These are phyloP conservation scores for Tapirus terrestris DNA, from an alignment of 2,113 vertebrate species.

Conservation along the genomic window DNA sequence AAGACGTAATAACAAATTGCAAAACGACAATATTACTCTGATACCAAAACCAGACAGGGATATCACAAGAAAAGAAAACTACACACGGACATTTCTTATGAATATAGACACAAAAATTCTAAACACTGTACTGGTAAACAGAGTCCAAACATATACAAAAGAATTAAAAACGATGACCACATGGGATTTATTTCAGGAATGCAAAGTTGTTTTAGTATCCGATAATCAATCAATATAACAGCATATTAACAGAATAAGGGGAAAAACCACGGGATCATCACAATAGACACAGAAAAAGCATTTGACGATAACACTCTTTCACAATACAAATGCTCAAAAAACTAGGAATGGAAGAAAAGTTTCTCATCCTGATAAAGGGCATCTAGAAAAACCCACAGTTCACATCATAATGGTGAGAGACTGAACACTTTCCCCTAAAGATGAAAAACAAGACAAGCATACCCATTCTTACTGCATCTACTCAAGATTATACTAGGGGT, in stretches of 20 bases:
- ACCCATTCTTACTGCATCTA: not conserved
- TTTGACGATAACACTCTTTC: not conserved
- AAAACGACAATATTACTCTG: not conserved
- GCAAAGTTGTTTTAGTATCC: no score
- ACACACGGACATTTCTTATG: no score
- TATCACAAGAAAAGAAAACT: no score
- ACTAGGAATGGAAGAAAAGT: not conserved
- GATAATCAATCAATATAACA: no score
- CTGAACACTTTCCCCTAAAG: not conserved
- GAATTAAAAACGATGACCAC: not conserved
- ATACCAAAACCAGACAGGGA: not conserved
- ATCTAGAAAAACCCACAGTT: not conserved
- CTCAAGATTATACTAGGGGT: not conserved
- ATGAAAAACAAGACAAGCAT: not conserved
- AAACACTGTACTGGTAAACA: no score
- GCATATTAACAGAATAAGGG: no score
- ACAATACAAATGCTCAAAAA: not conserved
- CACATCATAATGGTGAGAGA: not conserved
- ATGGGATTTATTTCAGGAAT: not conserved
- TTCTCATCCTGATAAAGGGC: not conserved
- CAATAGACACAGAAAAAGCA: no score
- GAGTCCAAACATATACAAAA: not conserved
- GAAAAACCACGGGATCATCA: no score
- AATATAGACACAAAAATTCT: no score
- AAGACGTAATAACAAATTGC: not conserved